Evolutionary conservation across 1,140 invertebrate genomes (phyloP), one percentile per base, ranked within the genome.

Genomic region (Cyphomyrmex costatus): DNA sequence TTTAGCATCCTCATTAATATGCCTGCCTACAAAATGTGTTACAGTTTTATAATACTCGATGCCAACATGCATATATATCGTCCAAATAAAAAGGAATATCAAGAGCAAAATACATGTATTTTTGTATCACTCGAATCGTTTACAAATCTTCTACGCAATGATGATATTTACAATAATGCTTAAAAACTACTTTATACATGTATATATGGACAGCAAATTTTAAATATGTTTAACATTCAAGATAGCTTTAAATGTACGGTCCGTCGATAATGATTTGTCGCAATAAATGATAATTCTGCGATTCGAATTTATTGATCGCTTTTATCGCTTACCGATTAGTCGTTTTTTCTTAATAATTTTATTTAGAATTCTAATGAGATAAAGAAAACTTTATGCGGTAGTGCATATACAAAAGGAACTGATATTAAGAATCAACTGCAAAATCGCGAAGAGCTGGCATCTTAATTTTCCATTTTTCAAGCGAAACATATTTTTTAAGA

Each of bases 31-130:
- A 19, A 85, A 61, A 60, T n/a, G 80, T 16, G 21, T 73, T 85
- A 51, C 0, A 27, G 12, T 78, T 85, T 78, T 60, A 71, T 46
- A 51, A 53, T 71, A 33, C 19, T 56, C 21, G 46, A 88, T 56
- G 36, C 12, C 33, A 8, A 70, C 27, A 63, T 76, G n/a, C n/a
- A n/a, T n/a, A n/a, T n/a, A n/a, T 58, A 56, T 82, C 51, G 2
- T 82, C 21, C 24, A 58, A 82, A 82, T 73, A 71, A 70, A 71
- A 73, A 58, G 16, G 12, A 82, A 82, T 42, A 42, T 58, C 19
- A 30, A 82, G 79, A 46, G 14, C 21, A 56, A 82, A 42, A 53
- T 4, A 46, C 2, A 12, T 46, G 3, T 53, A 21, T 12, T 53
- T 53, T n/a, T 56, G 0, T 19, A 65, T 79, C 36, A 36, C 10